These are phyloP conservation scores for Oreohelix idahoensis DNA, from an alignment of 1,140 invertebrate species.

Conservation along the genomic window DNA sequence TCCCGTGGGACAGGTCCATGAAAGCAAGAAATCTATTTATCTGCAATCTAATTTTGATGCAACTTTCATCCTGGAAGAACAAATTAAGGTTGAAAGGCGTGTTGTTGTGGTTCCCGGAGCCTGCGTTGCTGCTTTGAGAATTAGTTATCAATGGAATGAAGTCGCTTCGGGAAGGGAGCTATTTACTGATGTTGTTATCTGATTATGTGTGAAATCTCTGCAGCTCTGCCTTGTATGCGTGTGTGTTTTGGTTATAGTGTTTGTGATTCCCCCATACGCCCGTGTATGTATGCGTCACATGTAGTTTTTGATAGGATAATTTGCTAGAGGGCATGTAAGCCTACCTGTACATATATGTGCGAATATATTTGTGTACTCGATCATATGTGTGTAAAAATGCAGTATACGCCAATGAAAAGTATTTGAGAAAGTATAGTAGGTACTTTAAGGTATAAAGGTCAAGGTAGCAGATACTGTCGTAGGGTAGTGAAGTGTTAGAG, in stretches of 20 bases:
- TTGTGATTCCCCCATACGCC: background rate
- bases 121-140: background rate
- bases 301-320: no score
- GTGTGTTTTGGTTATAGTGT: background rate
- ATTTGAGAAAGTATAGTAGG: no score
- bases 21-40: slow-evolving; percentile 41
- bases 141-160: slow-evolving; percentile 20
- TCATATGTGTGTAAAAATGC: no score
- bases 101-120: background rate
- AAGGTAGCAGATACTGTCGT: no score
- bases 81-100: slow-evolving; percentile 22
- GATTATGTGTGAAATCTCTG: background rate
- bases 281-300: no score
- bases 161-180: background rate
- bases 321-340: no score
- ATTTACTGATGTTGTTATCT: slow-evolving; percentile 15
- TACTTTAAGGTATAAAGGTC: no score
- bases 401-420: no score
- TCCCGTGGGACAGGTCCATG: slow-evolving; percentile 15
- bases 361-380: no score
- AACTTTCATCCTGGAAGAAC: slow-evolving; percentile 13
- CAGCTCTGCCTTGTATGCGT: background rate
- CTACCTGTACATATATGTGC: no score
- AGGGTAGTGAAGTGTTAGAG: no score
- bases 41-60: slow-evolving; percentile 40